Evolutionary conservation across 2,888 invertebrate genomes (phyloP), one percentile per base, ranked within the genome.

Genomic region (Epicampocera succincta): DNA sequence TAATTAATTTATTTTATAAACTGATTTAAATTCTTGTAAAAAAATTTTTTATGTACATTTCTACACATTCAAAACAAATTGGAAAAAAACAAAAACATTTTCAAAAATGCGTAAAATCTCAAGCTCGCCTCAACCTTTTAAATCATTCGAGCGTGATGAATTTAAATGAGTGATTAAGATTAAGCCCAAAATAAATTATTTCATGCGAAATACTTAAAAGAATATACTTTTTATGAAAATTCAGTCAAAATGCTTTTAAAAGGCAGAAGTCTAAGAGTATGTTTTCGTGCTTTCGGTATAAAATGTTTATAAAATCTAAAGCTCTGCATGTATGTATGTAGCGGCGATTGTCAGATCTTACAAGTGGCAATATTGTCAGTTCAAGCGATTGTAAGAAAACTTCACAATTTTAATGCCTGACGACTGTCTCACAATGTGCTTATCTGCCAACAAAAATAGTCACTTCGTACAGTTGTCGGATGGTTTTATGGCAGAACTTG

Each of bases 51-150:
- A 48, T 25, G 25, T 25, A 33, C 8, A 9, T 33, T 6, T 9
- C 3, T 33, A 33, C 33, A 6, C 33, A 50, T 17, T 38, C 12
- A n/a, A 38, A 60, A 0, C 21, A 25, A 38, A 46, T 29, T 52
- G 8, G 0, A 17, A 48, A 11, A 48, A 17, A 25, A 25, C 46
- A 56, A 63, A 54, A 69, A 29, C 17, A 46, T 25, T 44, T 46
- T 42, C 42, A 6, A 65, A 69, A 56, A 40, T 54, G 42, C 46
- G 25, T 42, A n/a, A 78, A 73, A 74, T 69, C 78, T 74, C 74
- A 71, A 74, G 82, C 71, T 82, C 58, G 74, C 69, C 78, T 81
- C 65, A 69, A 74, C 68, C 69, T 69, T 54, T 73, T 82, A 71
- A 78, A 40, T 46, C 69, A 65, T 48, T 78, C 33, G 40, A 60